phyloP scores from a whole-genome alignment of 2,113 vertebrate genomes.

The Hydropotes inermis region DNA sequence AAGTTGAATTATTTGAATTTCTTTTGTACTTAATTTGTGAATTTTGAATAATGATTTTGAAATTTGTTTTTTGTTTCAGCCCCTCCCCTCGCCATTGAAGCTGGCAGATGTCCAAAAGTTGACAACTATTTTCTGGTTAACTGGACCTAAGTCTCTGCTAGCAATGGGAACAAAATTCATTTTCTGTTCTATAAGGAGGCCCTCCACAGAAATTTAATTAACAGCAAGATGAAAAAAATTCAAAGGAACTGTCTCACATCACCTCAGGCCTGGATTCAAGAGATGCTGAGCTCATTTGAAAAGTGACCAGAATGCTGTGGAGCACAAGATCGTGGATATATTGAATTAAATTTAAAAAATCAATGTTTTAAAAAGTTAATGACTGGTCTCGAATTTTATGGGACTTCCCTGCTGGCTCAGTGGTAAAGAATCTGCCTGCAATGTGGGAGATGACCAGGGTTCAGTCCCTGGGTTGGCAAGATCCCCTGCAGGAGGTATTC shows the following conservation, averaged over 20 bases:
- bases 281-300: neutral
- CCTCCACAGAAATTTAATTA: neutral
- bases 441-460: neutral
- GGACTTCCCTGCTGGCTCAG: neutral
- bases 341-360: neutral
- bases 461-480: neutral
- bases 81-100: neutral
- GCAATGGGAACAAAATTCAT: neutral
- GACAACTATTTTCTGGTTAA: neutral
- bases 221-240: neutral
- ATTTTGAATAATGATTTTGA: neutral
- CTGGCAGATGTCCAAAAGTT: neutral
- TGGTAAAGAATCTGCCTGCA: neutral
- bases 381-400: neutral
- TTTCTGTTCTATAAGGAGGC: neutral
- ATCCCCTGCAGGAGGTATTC: neutral
- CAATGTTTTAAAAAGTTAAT: neutral
- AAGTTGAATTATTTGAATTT: constrained; percentile 2
- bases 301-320: neutral
- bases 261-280: neutral
- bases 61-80: neutral
- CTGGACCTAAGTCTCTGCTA: neutral
- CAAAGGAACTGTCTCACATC: neutral
- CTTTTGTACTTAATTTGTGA: neutral
- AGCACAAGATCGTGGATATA: neutral